phyloP scores from a whole-genome alignment of 2,797 vertebrate genomes.

The Loris lydekkerianus region DNA sequence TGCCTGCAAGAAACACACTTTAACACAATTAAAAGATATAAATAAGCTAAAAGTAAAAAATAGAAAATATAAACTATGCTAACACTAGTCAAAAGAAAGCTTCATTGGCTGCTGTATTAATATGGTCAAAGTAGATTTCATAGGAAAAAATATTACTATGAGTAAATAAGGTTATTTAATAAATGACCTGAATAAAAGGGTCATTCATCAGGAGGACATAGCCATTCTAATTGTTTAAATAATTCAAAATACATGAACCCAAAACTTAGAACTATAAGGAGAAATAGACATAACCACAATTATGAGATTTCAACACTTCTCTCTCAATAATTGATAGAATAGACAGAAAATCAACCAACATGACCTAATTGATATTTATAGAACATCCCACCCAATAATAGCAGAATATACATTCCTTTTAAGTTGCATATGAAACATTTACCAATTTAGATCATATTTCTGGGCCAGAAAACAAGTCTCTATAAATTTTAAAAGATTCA shows the following conservation, averaged over 20 bases:
- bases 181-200: not conserved
- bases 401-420: not conserved
- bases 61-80: not conserved
- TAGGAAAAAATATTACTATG: not conserved
- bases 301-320: not conserved
- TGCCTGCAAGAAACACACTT: not conserved
- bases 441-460: not conserved
- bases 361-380: not conserved
- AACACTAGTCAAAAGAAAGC: not conserved
- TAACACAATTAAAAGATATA: conserved; percentile 3
- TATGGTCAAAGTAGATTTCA: conserved; percentile 32
- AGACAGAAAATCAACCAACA: not conserved
- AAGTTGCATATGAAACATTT: not conserved
- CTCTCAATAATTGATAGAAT: not conserved
- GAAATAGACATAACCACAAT: not conserved
- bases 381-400: not conserved
- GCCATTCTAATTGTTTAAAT: not conserved
- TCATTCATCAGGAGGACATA: not conserved
- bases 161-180: conserved; percentile 4
- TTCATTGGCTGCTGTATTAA: not conserved
- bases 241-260: conserved; percentile 46
- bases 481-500: conserved; percentile 17
- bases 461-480: conserved; percentile 1
- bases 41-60: conserved; percentile 47
- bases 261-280: not conserved